Evolutionary conservation across 2,113 vertebrate species (phyloP).

Genomic region (Colaptes auratus): DNA sequence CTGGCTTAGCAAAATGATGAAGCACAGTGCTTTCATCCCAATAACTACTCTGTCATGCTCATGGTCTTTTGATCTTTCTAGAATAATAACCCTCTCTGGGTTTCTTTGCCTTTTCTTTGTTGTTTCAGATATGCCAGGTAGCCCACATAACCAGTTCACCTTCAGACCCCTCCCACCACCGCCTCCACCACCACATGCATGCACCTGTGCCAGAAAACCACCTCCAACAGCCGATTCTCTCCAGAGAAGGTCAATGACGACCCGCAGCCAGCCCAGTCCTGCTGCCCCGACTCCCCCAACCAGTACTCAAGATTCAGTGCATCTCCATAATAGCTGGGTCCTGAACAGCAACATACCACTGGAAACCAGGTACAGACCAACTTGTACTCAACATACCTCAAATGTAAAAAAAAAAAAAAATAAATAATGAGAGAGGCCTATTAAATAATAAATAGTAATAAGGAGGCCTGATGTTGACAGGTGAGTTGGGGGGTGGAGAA

Average conservation of each 20-base stretch:
- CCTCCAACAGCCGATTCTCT: constrained; percentile 87
- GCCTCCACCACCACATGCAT: constrained; percentile 90
- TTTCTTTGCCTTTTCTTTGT: constrained; percentile 13
- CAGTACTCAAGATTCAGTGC: constrained; percentile 81
- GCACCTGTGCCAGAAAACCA: constrained; percentile 90
- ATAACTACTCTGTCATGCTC: background rate
- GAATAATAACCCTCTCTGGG: background rate
- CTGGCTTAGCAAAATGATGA: background rate
- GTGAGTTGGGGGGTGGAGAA: background rate
- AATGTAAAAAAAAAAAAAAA: too few relatives aligned
- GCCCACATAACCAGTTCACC: constrained; percentile 93
- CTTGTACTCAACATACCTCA: fast-evolving
- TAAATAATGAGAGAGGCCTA: fast-evolving
- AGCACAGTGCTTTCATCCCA: background rate
- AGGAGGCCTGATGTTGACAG: fast-evolving
- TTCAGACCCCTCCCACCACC: constrained; percentile 93
- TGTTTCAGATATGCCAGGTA: constrained; percentile 87
- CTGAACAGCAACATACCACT: constrained; percentile 97
- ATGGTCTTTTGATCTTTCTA: background rate
- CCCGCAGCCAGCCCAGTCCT: constrained; percentile 88
- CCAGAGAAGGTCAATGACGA: constrained; percentile 93
- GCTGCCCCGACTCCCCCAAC: constrained; percentile 79
- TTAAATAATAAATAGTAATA: too few relatives aligned
- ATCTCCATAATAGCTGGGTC: constrained; percentile 97
- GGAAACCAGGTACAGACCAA: constrained; percentile 89